A percentile compares a stretch with the other conserved stretches of the same genome.
Conservation (phyloP, 2,888 invertebrate genomes). For the Anodontia alba region DNA sequence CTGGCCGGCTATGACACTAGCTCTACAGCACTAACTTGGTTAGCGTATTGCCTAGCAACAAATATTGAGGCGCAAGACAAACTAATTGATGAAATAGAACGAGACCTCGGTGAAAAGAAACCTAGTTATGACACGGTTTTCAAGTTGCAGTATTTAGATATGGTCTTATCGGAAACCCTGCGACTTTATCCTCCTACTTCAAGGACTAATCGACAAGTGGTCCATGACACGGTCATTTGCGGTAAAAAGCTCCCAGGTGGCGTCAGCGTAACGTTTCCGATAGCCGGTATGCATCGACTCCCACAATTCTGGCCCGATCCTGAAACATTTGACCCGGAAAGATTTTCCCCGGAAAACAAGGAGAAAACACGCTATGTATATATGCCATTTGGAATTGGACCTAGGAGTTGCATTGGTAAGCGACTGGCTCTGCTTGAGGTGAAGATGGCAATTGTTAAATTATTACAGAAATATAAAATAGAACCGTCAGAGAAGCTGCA, state of each 20-base stretch:
- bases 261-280: slow-evolving; percentile 47
- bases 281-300: slow-evolving; percentile 44
- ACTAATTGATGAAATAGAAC: slow-evolving; percentile 42
- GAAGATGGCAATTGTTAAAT: slow-evolving; percentile 46
- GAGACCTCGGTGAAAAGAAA: slow-evolving; percentile 35
- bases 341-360: slow-evolving; percentile 53
- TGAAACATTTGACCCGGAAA: slow-evolving; percentile 50
- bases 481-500: slow-evolving; percentile 38
- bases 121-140: slow-evolving; percentile 63
- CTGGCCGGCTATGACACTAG: slow-evolving; percentile 57
- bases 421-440: slow-evolving; percentile 51
- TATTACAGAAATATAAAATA: slow-evolving; percentile 45
- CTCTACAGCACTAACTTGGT: slow-evolving; percentile 48
- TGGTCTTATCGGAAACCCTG: slow-evolving; percentile 63
- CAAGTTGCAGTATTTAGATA: slow-evolving; percentile 60
- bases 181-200: slow-evolving; percentile 64
- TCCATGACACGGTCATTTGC: slow-evolving; percentile 19
- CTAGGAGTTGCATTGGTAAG: slow-evolving; percentile 49
- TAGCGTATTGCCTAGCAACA: slow-evolving; percentile 48
- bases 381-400: slow-evolving; percentile 54
- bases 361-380: slow-evolving; percentile 45
- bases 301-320: slow-evolving; percentile 59
- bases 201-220: slow-evolving; percentile 42
- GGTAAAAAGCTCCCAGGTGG: slow-evolving; percentile 33
- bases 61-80: slow-evolving; percentile 46